phyloP scores from a whole-genome alignment of 2,888 invertebrate genomes.

The Pristionchus maxplancki region DNA sequence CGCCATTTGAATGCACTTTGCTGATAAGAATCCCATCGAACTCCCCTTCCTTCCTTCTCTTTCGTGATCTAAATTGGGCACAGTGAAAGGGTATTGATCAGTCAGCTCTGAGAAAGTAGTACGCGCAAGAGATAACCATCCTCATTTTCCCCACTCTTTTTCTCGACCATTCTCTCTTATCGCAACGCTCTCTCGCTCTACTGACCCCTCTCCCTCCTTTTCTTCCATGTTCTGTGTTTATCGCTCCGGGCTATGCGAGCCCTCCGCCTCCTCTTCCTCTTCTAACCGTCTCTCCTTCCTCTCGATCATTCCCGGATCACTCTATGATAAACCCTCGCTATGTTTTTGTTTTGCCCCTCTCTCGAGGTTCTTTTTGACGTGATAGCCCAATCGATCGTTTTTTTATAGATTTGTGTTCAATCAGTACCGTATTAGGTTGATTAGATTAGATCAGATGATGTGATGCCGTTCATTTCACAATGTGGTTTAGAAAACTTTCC shows the following conservation, averaged over 20 bases:
- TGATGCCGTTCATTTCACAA: background rate
- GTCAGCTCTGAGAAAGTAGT: conserved; percentile 37
- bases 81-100: conserved; percentile 28
- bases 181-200: background rate
- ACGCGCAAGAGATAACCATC: conserved; percentile 43
- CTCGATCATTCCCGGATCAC: background rate
- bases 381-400: background rate
- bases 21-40: conserved; percentile 7
- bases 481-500: background rate
- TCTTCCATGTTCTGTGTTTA: conserved; percentile 39
- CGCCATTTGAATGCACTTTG: conserved; percentile 9
- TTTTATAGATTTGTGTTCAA: background rate
- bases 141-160: conserved; percentile 4
- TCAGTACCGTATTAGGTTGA: background rate
- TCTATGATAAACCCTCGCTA: conserved; percentile 41
- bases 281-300: background rate
- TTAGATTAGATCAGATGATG: background rate
- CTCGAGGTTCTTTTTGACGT: background rate
- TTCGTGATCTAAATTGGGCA: conserved; percentile 3
- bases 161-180: background rate
- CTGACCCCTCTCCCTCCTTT: conserved; percentile 29
- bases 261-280: background rate
- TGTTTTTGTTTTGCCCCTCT: conserved; percentile 9
- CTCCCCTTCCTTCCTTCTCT: background rate
- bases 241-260: conserved; percentile 40